These are phyloP conservation scores for Xestia xanthographa DNA, from an alignment of 2,888 invertebrate species.

Conservation along the genomic window DNA sequence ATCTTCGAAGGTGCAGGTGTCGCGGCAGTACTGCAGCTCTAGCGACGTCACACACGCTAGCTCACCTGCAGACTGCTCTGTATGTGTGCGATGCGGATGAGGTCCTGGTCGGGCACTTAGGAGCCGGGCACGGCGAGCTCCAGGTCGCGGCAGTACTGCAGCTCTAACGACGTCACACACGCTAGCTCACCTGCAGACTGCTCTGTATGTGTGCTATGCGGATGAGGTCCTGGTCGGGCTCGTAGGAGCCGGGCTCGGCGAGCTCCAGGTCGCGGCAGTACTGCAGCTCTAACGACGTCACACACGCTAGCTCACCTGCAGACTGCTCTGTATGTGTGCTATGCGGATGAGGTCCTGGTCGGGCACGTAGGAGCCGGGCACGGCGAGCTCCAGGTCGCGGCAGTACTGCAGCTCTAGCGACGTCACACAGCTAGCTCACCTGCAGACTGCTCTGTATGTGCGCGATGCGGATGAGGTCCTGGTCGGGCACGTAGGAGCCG, in stretches of 20 bases:
- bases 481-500: slow-evolving; percentile 98
- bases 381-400: slow-evolving; percentile 98
- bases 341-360: slow-evolving; percentile 97
- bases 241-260: slow-evolving; percentile 99
- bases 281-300: slow-evolving; percentile 97
- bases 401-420: slow-evolving; percentile 98
- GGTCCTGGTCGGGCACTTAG: slow-evolving; percentile 97
- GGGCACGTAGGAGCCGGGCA: slow-evolving; percentile 99
- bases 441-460: slow-evolving; percentile 94
- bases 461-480: slow-evolving; percentile 96
- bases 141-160: slow-evolving; percentile 98
- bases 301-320: no score
- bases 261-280: slow-evolving; percentile 98
- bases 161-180: slow-evolving; percentile 94
- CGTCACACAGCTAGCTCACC: slow-evolving; percentile 87
- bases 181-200: slow-evolving; percentile 71
- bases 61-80: slow-evolving; percentile 91
- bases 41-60: no score
- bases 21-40: no score
- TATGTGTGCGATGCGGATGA: slow-evolving; percentile 97
- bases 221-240: slow-evolving; percentile 97
- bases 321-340: slow-evolving; percentile 95
- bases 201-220: slow-evolving; percentile 97
- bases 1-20: no score
- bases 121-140: slow-evolving; percentile 99